Base-by-base conservation (phyloP, 1,140 invertebrate species). In the Portunus trituberculatus region DNA sequence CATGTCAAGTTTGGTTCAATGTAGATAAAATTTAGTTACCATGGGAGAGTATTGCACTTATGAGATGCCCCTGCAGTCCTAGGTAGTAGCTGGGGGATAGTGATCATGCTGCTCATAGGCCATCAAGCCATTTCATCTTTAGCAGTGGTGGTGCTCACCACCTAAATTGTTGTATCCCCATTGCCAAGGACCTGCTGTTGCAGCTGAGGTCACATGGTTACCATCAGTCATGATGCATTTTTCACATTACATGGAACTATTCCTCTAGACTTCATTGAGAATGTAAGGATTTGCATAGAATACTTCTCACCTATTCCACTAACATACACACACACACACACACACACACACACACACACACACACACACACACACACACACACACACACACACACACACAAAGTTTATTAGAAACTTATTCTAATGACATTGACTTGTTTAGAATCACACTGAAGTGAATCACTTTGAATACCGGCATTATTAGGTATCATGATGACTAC, bases 401-500 rank as follows among this genome's bases (percentile, higher is more conserved):
- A 25, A 76, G 67, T 76, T 76, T 76, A 76, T 76, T 7, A 76
- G 67, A n/a, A n/a, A 76, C 67, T 76, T 76, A 76, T 25, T 20
- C 67, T 76, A 76, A n/a, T n/a, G n/a, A 76, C 67, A 76, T 20
- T 76, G 67, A 76, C 67, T 76, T 76, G 67, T 76, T 76, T 76
- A 7, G 67, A n/a, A 76, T 76, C 67, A 76, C 67, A 76, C 52
- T 4, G 20, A 59, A 59, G 52, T 48, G 59, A 91, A 91, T 91
- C 90, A 67, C 59, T 91, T 28, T 28, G 32, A 93, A 88, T 93
- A 93, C 92, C 92, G 29, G 84, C 83, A 93, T 88, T 87, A 28
- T 59, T 86, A 31, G 46, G 25, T 87, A 76, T 90, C 31, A 39
- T 82, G n/a, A 45, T 89, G 87, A 89, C 46, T 87, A 94, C 82